A percentile compares a stretch with the other conserved stretches of the same genome.
phyloP scores from a whole-genome alignment of 2,888 invertebrate genomes.

The Meliscaeva auricollis region DNA sequence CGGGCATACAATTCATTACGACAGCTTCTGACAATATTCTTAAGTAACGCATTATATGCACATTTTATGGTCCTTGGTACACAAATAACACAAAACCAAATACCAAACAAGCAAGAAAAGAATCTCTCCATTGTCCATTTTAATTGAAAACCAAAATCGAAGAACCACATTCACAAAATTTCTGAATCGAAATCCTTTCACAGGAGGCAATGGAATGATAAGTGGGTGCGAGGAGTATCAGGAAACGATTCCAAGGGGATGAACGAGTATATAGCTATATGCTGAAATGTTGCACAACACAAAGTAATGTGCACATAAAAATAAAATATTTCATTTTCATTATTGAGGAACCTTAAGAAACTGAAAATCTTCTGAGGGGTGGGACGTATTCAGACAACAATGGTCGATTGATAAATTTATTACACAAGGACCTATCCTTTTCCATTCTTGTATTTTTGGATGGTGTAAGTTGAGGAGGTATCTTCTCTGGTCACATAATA shows the following conservation, averaged over 20 bases:
- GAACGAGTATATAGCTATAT: conserved; percentile 42
- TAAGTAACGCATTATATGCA: conserved; percentile 73
- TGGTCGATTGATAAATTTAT: conserved; percentile 69
- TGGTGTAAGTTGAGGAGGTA: conserved; percentile 59
- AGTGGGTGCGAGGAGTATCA: conserved; percentile 1
- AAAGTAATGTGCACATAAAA: conserved; percentile 73
- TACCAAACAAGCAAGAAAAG: conserved; percentile 55
- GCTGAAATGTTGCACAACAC: conserved; percentile 67
- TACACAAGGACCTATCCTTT: conserved; percentile 53
- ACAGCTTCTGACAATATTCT: conserved; percentile 32
- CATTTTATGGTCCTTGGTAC: conserved; percentile 67
- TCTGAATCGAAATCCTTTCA: conserved; percentile 49
- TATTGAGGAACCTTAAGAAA: conserved; percentile 70
- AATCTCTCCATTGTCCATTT: conserved; percentile 64
- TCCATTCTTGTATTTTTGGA: conserved; percentile 38
- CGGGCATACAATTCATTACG: conserved; percentile 62
- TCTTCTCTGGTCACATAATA: conserved; percentile 60
- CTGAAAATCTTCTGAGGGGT: conserved; percentile 63
- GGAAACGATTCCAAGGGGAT: too few species aligned
- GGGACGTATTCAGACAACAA: conserved; percentile 65
- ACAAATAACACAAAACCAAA: conserved; percentile 7
- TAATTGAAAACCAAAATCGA: conserved; percentile 74
- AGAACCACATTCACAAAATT: conserved; percentile 52
- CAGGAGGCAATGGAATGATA: background rate
- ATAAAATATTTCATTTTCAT: conserved; percentile 69